Conservation (phyloP, 2,888 invertebrate species). For the Philaethria dido region DNA sequence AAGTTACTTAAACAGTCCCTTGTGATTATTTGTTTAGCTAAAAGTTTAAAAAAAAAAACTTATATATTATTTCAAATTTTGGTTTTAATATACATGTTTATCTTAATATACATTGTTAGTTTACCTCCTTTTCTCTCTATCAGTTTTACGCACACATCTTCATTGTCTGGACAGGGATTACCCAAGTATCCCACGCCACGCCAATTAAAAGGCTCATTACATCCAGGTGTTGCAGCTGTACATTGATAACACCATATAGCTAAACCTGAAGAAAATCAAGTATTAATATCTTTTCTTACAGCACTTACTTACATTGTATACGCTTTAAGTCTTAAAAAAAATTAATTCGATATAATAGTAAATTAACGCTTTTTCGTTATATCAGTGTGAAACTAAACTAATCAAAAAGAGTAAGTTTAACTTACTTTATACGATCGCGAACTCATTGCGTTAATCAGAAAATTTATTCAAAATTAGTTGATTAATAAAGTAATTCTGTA, state of each 20-base stretch:
- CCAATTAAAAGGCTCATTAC: constrained; percentile 94
- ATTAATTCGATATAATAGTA: background rate
- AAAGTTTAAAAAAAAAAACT: constrained; percentile 46
- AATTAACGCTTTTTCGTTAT: background rate
- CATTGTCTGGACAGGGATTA: constrained; percentile 90
- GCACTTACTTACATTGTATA: background rate
- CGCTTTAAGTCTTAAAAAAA: background rate
- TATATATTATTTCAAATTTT: too few relatives aligned
- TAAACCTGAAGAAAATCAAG: constrained; percentile 66
- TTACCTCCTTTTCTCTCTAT: constrained; percentile 93
- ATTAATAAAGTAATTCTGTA: background rate
- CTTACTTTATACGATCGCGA: background rate
- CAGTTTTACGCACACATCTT: constrained; percentile 95
- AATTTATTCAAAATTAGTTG: background rate
- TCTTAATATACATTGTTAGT: too few relatives aligned
- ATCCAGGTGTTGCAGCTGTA: constrained; percentile 94
- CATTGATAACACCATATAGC: constrained; percentile 95
- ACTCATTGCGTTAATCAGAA: background rate
- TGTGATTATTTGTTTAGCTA: constrained; percentile 91
- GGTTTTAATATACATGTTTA: too few relatives aligned
- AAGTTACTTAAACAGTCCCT: constrained; percentile 93
- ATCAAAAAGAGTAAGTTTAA: background rate
- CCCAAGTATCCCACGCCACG: constrained; percentile 88
- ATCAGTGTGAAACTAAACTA: background rate
- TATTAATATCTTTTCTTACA: background rate